These are phyloP conservation scores for Drosophila mimetica DNA, from an alignment of 2,888 invertebrate species.

Conservation along the genomic window DNA sequence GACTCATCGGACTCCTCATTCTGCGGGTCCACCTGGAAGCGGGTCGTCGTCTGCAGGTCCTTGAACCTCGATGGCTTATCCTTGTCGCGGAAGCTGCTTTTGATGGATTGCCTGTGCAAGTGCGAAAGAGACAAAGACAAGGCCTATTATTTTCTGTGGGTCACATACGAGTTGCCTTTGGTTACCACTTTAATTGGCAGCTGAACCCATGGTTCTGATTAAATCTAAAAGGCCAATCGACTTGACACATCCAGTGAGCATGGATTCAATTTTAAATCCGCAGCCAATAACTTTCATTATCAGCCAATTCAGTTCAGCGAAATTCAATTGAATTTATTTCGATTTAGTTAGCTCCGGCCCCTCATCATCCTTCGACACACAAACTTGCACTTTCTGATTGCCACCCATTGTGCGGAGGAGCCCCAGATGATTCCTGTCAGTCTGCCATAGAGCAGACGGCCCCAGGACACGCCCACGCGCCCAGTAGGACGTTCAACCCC, in stretches of 20 bases:
- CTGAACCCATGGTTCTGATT: neutral
- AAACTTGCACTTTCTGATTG: slow-evolving; percentile 45
- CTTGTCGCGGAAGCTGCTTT: slow-evolving; percentile 87
- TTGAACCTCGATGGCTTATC: slow-evolving; percentile 88
- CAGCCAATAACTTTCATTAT: slow-evolving; percentile 39
- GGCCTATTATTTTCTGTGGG: slow-evolving; percentile 1
- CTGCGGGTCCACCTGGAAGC: slow-evolving; percentile 86
- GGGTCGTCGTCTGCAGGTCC: slow-evolving; percentile 86
- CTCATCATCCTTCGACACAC: too few relatives aligned
- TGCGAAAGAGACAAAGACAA: slow-evolving; percentile 10
- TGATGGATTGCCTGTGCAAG: slow-evolving; percentile 84
- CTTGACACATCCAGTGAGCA: slow-evolving; percentile 12
- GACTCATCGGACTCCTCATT: slow-evolving; percentile 84
- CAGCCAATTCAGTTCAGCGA: slow-evolving; percentile 15
- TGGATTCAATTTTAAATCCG: slow-evolving; percentile 15
- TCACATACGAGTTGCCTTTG: slow-evolving; percentile 1
- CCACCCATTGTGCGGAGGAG: slow-evolving; percentile 29
- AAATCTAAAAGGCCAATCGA: slow-evolving; percentile 15
- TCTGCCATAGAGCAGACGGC: slow-evolving; percentile 19
- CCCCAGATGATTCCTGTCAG: slow-evolving; percentile 27
- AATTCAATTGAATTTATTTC: slow-evolving; percentile 36
- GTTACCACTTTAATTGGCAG: slow-evolving; percentile 16
- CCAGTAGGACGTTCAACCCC: slow-evolving; percentile 17
- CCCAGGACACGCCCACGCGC: slow-evolving; percentile 32
- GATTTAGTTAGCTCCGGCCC: slow-evolving; percentile 10